Evolutionary conservation across 2,888 invertebrate species (phyloP).

Genomic region (Lamellibrachia columna): DNA sequence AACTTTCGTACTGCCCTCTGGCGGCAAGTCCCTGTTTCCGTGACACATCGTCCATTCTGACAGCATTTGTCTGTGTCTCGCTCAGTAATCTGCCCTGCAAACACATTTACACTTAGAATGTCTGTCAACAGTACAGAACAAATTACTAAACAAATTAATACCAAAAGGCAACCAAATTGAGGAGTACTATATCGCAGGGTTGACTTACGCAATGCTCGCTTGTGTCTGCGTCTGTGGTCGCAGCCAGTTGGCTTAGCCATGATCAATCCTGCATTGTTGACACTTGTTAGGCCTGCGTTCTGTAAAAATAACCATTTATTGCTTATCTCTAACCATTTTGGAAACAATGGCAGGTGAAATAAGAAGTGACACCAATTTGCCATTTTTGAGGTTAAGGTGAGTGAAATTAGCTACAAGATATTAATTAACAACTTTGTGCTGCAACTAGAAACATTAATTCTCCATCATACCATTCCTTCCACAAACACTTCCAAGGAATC

Average conservation of each 20-base stretch:
- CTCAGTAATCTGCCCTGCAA: background rate
- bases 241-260: background rate
- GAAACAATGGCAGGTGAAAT: background rate
- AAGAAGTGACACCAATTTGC: background rate
- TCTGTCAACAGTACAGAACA: background rate
- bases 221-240: background rate
- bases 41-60: background rate
- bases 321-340: background rate
- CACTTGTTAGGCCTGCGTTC: background rate
- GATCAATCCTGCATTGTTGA: conserved; percentile 12
- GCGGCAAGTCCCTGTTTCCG: background rate
- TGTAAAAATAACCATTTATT: background rate
- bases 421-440: background rate
- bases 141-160: background rate
- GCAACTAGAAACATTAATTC: background rate
- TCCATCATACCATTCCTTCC: background rate
- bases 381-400: background rate
- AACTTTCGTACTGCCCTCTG: background rate
- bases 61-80: background rate
- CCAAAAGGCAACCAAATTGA: background rate
- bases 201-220: background rate
- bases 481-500: background rate
- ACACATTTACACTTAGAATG: background rate
- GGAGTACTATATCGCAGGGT: background rate
- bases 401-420: background rate